Percentiles rank a stretch among this genome's conserved stretches.
These are phyloP conservation scores for Dolichotis patagonum DNA, from an alignment of 2,113 vertebrate species.

Conservation along the genomic window DNA sequence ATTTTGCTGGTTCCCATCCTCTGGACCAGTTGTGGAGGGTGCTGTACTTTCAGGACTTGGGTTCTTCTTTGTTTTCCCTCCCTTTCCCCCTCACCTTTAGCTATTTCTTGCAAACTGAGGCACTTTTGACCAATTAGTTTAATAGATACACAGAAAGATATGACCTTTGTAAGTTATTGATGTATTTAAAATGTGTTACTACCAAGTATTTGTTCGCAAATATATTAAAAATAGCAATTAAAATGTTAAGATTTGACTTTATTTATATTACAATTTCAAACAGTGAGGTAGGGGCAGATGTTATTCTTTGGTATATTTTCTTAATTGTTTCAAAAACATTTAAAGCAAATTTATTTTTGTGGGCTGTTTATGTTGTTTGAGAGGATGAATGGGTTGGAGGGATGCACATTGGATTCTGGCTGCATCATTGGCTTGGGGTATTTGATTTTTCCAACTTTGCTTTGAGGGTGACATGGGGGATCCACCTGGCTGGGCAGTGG, in stretches of 20 bases:
- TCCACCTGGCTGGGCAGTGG: neutral
- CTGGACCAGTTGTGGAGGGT: neutral
- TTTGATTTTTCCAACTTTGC: neutral
- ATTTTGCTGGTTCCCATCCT: neutral
- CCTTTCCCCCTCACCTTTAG: neutral
- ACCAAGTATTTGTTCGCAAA: slow-evolving; percentile 39
- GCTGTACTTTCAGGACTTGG: neutral
- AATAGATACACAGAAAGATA: neutral
- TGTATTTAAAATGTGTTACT: slow-evolving; percentile 42
- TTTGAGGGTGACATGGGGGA: neutral
- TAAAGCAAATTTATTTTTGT: neutral
- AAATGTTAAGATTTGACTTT: neutral
- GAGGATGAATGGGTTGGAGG: neutral
- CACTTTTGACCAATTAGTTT: neutral
- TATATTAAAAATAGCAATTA: slow-evolving; percentile 30
- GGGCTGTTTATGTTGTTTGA: neutral
- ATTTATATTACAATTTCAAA: slow-evolving; percentile 25
- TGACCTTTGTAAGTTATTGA: slow-evolving; percentile 3
- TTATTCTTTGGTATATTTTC: neutral
- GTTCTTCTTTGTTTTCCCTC: neutral
- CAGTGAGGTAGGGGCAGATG: neutral
- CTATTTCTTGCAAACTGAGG: neutral
- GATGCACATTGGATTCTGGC: neutral
- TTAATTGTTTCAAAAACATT: neutral
- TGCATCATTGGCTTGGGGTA: neutral